Evolutionary conservation across 2,113 vertebrate species (phyloP).

Genomic region (Hiodon alosoides): DNA sequence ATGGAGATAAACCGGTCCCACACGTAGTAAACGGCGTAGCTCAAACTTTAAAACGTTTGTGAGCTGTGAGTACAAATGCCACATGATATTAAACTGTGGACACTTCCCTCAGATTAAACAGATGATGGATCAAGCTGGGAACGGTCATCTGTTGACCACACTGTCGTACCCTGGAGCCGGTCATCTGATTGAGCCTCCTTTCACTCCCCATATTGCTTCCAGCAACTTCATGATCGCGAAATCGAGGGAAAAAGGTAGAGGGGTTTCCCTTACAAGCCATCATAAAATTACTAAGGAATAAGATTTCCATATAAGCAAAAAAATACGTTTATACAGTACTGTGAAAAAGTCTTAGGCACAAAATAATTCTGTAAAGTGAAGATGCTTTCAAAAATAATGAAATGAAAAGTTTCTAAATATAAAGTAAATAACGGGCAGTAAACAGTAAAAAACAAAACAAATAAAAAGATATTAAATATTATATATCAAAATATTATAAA

Average conservation of each 20-base stretch:
- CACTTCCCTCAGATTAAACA: conserved; percentile 49
- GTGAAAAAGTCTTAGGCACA: no score
- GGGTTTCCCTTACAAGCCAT: neutral
- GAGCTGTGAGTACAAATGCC: neutral
- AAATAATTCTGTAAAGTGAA: no score
- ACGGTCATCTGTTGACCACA: conserved; percentile 54
- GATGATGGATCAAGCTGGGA: conserved; percentile 60
- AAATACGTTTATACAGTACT: neutral
- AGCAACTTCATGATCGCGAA: conserved; percentile 20
- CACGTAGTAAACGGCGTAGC: no score
- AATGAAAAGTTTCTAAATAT: no score
- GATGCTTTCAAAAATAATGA: no score
- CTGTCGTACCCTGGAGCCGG: conserved; percentile 55
- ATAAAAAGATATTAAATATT: no score
- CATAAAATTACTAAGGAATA: no score
- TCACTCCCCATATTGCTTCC: conserved; percentile 41
- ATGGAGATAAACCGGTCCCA: no score
- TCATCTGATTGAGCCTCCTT: conserved; percentile 65
- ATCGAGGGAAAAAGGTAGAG: conserved; percentile 20
- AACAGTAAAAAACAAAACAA: no score
- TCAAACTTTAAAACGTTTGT: neutral
- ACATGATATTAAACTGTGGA: neutral
- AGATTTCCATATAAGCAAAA: no score
- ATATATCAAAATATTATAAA: no score
- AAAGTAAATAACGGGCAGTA: no score